Conservation (phyloP, 2,113 vertebrate genomes). For the Percopsis transmontana region DNA sequence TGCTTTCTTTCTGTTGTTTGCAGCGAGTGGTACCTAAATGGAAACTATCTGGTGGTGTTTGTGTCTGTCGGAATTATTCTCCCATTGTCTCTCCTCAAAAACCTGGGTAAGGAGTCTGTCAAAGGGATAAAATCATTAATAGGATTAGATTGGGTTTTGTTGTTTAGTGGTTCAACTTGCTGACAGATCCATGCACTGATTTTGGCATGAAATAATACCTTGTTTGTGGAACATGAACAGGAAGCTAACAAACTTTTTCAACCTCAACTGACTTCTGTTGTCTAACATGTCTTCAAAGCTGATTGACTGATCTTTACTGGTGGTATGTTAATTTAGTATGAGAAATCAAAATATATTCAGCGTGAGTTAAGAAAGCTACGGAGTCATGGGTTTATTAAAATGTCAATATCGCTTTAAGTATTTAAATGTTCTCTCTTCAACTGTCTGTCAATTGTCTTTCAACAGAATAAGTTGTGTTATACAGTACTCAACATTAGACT, state of each 20-base stretch:
- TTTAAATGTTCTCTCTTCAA: neutral
- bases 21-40: conserved; percentile 96
- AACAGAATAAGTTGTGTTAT: neutral
- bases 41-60: conserved; percentile 94
- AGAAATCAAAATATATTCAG: neutral
- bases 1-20: conserved; percentile 20
- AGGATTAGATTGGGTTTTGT: too few relatives aligned
- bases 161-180: neutral
- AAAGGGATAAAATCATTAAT: too few relatives aligned
- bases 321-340: neutral
- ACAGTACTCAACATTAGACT: neutral
- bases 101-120: conserved; percentile 83
- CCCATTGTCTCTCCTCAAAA: conserved; percentile 93
- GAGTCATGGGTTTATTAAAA: too few relatives aligned
- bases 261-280: neutral
- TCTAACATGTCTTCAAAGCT: neutral
- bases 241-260: too few relatives aligned
- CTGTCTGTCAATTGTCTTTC: too few relatives aligned
- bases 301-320: neutral
- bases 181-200: too few relatives aligned
- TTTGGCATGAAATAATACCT: too few relatives aligned
- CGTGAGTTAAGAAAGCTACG: neutral
- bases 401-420: too few relatives aligned
- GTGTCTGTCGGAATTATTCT: conserved; percentile 92
- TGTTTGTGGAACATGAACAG: too few relatives aligned